Base-by-base conservation (phyloP, 2,797 vertebrate genomes). In the Sebastes taczanowskii region DNA sequence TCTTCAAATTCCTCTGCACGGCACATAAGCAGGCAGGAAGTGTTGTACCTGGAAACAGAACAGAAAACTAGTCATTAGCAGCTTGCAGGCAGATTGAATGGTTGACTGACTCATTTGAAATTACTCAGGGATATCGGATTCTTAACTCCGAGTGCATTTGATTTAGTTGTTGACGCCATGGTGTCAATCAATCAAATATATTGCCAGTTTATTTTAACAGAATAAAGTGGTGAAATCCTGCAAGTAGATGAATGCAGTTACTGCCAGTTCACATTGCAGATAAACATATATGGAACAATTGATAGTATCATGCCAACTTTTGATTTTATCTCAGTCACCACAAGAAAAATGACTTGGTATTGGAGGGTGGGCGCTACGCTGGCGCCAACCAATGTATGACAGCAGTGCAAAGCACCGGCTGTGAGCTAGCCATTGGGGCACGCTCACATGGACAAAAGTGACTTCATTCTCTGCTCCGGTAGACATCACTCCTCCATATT, bases 1-100 rank as follows among this genome's bases (percentile, higher is more conserved):
- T 68, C 30, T 80, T 88, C 29, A 66, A 23, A 89, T 88, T 87
- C 76, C 70, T 85, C 71, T 52, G 77, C 60, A 61, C 80, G 88
- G 86, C 70, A 76, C 75, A 35, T 20, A 34, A 67, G 72, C 68
- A 77, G 69, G 72, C 68, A 77, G 81, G 77, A 89, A 73, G 69
- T 61, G 74, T 65, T 82, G 65, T 80, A 93, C 88, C 83, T 86
- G 82, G 66, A 85, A 77, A 30, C 52, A 46, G 38, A 77, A 61
- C 58, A 89, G 85, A 83, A 74, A 82, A 77, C 64, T 67, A 72
- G 81, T 81, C 74, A 88, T 88, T 71, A 82, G 5, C 6, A 23
- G 25, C 42, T 61, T 9, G 22, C 9, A 13, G 22, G 22, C 20
- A n/a, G 29, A 61, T 64, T 14, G 11, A 67, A 58, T 27, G 70